Evolutionary conservation across 2,113 vertebrate species (phyloP), one percentile per base, ranked within the genome.

Genomic region (Hypomesus transpacificus): DNA sequence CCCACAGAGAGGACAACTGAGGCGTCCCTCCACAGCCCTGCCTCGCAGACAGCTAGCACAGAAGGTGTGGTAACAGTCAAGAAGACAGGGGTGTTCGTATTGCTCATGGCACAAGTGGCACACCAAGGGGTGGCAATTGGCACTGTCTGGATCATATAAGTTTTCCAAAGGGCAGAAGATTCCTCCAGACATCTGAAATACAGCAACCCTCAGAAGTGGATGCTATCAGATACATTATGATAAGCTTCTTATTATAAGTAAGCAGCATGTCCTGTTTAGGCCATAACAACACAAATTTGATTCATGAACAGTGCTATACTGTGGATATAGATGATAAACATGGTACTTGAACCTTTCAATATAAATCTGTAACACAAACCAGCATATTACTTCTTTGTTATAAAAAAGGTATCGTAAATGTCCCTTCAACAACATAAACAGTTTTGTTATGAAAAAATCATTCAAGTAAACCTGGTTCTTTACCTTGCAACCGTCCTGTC

Each of bases 41-140:
- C 94, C 94, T 0, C 93, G 89, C 75, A 94, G 86, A 81, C 94
- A 95, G 88, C 87, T 91, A 71, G 94, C 89, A 0, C 94, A 95
- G 86, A 94, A 92, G 63, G 91, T 88, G 80, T 95, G 94, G 82
- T 94, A 95, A 73, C 94, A 95, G 73, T 95, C 94, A 26, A 95
- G 89, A 72, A 95, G 91, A 76, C 94, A 95, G 1, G 93, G 94
- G 56, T 91, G 89, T 75, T 94, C 90, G 61, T 93, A 94, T 67
- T 92, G 93, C 52, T 89, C 85, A 0, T 92, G 93, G 87, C 94
- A 95, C 24, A 95, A 89, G 34, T 92, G 90, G 71, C 94, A 95
- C 70, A 94, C 91, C 39, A 95, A 86, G 0, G 94, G 94, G 84
- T 94, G 94, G 80, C 92, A 90, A 66, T 89, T 90, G 7, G 85